Evolutionary conservation across 37 sponge, comb jelly and placozoan species (phyloP).

Genomic region (Beroe forskalii): DNA sequence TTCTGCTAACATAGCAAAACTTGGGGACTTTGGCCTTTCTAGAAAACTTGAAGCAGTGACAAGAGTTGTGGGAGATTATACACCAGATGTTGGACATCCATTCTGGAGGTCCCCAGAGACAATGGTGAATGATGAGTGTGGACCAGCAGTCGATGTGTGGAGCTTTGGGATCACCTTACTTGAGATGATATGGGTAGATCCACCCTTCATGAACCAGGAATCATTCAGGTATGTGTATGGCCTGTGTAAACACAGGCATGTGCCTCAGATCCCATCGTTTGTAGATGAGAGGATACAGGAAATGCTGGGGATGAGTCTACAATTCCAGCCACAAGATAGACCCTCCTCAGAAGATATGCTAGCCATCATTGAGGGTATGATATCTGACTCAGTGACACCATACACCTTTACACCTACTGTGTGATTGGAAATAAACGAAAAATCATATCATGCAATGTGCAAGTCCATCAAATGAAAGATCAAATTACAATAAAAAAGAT

Average conservation of each 20-base stretch:
- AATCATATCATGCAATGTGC: too few relatives aligned
- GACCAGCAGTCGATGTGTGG: conserved; percentile 12
- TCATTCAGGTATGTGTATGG: neutral
- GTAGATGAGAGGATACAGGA: neutral
- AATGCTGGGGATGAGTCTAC: neutral
- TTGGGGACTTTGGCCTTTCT: conserved; percentile 28
- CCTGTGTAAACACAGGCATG: neutral
- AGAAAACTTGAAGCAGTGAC: conserved; percentile 21
- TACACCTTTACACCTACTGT: too few relatives aligned
- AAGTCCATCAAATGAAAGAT: too few relatives aligned
- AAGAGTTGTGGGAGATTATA: neutral
- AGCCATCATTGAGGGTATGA: neutral
- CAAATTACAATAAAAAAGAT: too few relatives aligned
- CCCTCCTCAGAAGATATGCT: neutral
- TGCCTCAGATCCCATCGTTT: conserved; percentile 9
- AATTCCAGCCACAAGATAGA: neutral
- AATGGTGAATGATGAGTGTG: conserved; percentile 12
- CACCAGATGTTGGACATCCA: conserved; percentile 29
- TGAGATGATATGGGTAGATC: conserved; percentile 1
- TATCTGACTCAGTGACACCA: neutral
- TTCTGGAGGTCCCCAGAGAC: conserved; percentile 4
- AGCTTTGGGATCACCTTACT: conserved; percentile 36
- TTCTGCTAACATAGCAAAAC: neutral
- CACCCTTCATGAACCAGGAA: conserved; percentile 10
- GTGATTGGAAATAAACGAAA: too few relatives aligned